A percentile compares a stretch with the other conserved stretches of the same genome.
Evolutionary conservation across 2,888 invertebrate genomes (phyloP).

Genomic region (Stegana nigrithorax): DNA sequence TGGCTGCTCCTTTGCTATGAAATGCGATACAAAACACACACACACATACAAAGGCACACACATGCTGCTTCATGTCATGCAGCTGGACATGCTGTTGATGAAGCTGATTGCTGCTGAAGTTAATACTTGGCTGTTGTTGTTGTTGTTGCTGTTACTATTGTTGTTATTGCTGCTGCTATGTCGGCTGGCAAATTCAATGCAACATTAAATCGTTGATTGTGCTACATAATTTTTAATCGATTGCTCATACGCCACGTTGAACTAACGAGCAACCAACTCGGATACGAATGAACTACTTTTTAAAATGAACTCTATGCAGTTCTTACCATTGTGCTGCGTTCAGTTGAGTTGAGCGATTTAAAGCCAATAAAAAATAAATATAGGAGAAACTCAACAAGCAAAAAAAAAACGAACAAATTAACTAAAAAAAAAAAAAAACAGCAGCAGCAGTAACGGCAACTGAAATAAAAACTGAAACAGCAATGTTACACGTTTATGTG

Average conservation of each 20-base stretch:
- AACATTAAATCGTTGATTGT: constrained; percentile 13
- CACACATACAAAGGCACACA: not conserved
- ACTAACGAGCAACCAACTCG: constrained; percentile 47
- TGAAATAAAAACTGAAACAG: no score
- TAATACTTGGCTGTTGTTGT: not conserved
- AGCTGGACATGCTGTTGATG: not conserved
- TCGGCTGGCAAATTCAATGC: constrained; percentile 14
- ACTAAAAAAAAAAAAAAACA: no score
- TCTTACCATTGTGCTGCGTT: not conserved
- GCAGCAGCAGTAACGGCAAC: no score
- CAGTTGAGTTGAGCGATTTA: no score
- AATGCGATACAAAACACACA: no score
- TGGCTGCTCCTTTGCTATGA: no score
- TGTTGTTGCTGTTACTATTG: not conserved
- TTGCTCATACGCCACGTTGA: constrained; percentile 50
- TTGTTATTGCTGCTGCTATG: no score
- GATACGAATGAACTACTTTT: constrained; percentile 1
- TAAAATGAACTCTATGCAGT: no score
- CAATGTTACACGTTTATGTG: no score
- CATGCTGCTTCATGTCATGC: not conserved
- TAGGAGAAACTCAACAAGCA: no score
- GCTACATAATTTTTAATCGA: constrained; percentile 51
- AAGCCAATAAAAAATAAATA: no score
- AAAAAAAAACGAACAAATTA: not conserved
- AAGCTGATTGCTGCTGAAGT: not conserved